Conservation (phyloP, 2,888 invertebrate genomes). For the Calameuta idolon region DNA sequence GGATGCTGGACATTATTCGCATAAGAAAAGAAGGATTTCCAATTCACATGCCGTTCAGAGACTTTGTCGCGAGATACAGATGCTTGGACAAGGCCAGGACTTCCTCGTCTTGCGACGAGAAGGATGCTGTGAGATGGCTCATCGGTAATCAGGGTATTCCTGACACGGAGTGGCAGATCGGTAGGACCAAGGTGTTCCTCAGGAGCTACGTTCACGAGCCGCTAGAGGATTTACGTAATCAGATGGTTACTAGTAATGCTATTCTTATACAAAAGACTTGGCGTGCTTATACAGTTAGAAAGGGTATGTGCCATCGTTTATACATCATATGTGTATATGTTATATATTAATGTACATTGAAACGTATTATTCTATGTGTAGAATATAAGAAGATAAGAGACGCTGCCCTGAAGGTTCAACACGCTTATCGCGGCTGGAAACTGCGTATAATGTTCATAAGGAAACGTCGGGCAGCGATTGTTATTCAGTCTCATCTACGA, state of each 20-base stretch:
- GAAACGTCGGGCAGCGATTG: conserved; percentile 84
- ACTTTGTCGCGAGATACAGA: conserved; percentile 82
- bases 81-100: conserved; percentile 71
- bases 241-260: conserved; percentile 78
- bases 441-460: conserved; percentile 83
- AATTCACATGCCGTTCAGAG: conserved; percentile 82
- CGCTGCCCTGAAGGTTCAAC: conserved; percentile 82
- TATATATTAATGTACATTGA: not conserved
- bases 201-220: conserved; percentile 85
- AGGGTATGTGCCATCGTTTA: conserved; percentile 60
- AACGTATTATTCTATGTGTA: conserved; percentile 35
- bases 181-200: conserved; percentile 87
- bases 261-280: conserved; percentile 81
- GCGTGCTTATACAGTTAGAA: conserved; percentile 75
- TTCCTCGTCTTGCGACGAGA: conserved; percentile 63
- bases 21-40: conserved; percentile 92
- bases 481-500: conserved; percentile 86
- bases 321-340: not conserved
- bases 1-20: conserved; percentile 93
- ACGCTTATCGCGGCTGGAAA: conserved; percentile 88
- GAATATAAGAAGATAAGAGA: conserved; percentile 76
- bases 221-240: conserved; percentile 82
- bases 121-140: conserved; percentile 68
- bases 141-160: conserved; percentile 77
- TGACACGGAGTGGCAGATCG: conserved; percentile 88